Evolutionary conservation across 2,888 invertebrate species (phyloP).

Genomic region (Azorinus chamasolen): DNA sequence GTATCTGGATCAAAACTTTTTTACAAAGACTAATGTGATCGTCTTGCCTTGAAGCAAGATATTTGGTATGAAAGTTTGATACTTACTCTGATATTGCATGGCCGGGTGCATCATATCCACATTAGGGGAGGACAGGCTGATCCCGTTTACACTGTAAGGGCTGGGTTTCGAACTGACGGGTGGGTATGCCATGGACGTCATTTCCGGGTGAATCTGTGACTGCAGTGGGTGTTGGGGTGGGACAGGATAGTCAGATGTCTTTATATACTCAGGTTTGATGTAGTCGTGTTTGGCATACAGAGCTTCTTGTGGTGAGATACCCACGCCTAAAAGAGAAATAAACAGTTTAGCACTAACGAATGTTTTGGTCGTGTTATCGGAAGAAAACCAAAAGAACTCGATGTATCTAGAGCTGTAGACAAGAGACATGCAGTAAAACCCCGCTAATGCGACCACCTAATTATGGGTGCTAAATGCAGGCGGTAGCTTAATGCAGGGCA

Average conservation of each 20-base stretch:
- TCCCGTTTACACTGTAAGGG: constrained; percentile 84
- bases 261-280: constrained; percentile 55
- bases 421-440: too few species aligned
- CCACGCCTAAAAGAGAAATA: too few species aligned
- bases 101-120: constrained; percentile 90
- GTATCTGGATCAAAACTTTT: too few species aligned
- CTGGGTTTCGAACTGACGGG: constrained; percentile 70
- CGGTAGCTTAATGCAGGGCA: not conserved
- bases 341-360: too few species aligned
- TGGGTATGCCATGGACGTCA: constrained; percentile 77
- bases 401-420: too few species aligned
- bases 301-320: constrained; percentile 56
- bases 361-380: too few species aligned
- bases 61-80: too few species aligned
- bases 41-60: too few species aligned
- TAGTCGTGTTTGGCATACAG: constrained; percentile 53
- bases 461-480: too few species aligned
- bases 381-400: constrained; percentile 5
- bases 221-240: constrained; percentile 60
- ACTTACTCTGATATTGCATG: constrained; percentile 89
- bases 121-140: constrained; percentile 87
- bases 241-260: constrained; percentile 54
- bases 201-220: constrained; percentile 58
- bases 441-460: too few species aligned
- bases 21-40: too few species aligned